Conservation (phyloP, 1,140 invertebrate genomes). For the Drosophila bifasciata region DNA sequence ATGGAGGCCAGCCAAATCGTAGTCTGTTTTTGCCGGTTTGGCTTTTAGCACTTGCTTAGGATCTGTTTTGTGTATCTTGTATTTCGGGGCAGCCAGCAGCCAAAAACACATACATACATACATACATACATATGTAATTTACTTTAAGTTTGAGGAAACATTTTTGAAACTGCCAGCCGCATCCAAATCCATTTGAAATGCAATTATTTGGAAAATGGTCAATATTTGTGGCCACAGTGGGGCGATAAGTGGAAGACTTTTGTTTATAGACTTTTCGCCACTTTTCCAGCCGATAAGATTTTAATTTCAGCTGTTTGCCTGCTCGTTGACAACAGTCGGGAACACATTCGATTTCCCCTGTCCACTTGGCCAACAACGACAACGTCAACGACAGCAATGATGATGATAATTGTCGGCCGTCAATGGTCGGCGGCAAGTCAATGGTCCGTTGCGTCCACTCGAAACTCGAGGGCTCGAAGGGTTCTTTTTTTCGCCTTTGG, state of each 20-base stretch:
- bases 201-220: neutral
- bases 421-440: too few species aligned
- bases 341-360: constrained; percentile 25
- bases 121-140: too few species aligned
- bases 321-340: constrained; percentile 34
- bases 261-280: neutral
- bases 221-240: too few species aligned
- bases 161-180: too few species aligned
- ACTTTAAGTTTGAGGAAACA: too few species aligned
- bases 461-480: constrained; percentile 14
- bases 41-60: constrained; percentile 17
- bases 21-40: neutral
- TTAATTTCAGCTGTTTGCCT: constrained; percentile 32
- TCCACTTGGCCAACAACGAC: constrained; percentile 35
- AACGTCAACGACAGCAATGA: neutral
- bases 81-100: too few species aligned
- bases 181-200: constrained; percentile 4
- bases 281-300: constrained; percentile 25
- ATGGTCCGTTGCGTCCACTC: too few species aligned
- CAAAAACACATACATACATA: too few species aligned
- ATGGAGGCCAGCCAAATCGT: constrained; percentile 2
- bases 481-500: constrained; percentile 16
- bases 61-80: too few species aligned
- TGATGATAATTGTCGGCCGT: too few species aligned
- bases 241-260: too few species aligned